phyloP scores from a whole-genome alignment of 1,140 invertebrate genomes.

The Cotesia vestalis region DNA sequence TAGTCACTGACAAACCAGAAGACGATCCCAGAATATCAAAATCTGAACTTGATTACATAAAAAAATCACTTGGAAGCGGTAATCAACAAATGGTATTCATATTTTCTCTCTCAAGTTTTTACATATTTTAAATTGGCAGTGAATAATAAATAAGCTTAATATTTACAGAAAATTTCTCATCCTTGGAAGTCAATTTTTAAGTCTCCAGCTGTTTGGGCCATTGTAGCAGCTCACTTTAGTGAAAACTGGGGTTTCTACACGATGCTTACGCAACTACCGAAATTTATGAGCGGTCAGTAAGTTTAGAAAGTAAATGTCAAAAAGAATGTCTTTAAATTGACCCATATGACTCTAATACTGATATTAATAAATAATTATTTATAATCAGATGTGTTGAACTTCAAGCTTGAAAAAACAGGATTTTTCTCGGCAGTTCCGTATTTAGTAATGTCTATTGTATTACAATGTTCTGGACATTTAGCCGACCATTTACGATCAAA shows the following conservation, averaged over 20 bases:
- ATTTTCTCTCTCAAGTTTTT: neutral
- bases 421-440: slow-evolving; percentile 87
- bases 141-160: slow-evolving; percentile 18
- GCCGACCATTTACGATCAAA: slow-evolving; percentile 79
- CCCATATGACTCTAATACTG: neutral
- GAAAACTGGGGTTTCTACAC: slow-evolving; percentile 98
- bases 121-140: neutral
- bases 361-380: neutral
- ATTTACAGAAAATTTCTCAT: slow-evolving; percentile 66
- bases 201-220: slow-evolving; percentile 89
- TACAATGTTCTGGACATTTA: slow-evolving; percentile 81
- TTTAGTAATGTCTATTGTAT: slow-evolving; percentile 81
- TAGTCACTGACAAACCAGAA: slow-evolving; percentile 80
- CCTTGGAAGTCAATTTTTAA: slow-evolving; percentile 85
- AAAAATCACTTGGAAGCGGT: slow-evolving; percentile 54
- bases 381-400: slow-evolving; percentile 73
- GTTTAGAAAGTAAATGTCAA: neutral
- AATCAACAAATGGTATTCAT: slow-evolving; percentile 39
- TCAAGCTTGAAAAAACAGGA: slow-evolving; percentile 79
- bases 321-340: neutral
- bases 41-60: slow-evolving; percentile 82
- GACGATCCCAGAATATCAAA: slow-evolving; percentile 78
- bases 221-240: slow-evolving; percentile 88
- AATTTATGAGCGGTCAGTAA: slow-evolving; percentile 83
- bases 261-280: slow-evolving; percentile 87